Evolutionary conservation across 2,797 vertebrate genomes (phyloP).

Genomic region (Peromyscus eremicus): DNA sequence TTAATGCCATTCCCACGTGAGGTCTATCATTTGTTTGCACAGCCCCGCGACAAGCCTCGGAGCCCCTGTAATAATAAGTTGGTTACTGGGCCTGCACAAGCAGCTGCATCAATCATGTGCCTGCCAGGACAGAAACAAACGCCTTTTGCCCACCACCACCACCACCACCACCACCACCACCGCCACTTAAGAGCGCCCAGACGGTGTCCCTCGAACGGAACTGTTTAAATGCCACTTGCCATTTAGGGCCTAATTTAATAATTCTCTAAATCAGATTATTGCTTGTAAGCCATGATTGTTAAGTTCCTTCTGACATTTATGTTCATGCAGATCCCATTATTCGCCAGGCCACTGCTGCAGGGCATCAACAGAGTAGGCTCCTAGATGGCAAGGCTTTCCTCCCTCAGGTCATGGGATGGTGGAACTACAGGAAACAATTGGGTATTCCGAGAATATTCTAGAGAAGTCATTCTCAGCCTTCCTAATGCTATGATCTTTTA

Average conservation of each 20-base stretch:
- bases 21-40: slow-evolving; percentile 74
- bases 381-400: background rate
- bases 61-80: slow-evolving; percentile 77
- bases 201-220: slow-evolving; percentile 64
- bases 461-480: background rate
- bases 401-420: background rate
- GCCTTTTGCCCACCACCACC: slow-evolving; percentile 13
- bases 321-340: slow-evolving; percentile 49
- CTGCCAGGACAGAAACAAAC: slow-evolving; percentile 63
- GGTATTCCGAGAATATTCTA: background rate
- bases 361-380: background rate
- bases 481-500: background rate
- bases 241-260: slow-evolving; percentile 76
- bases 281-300: slow-evolving; percentile 70
- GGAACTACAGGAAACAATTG: background rate
- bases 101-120: slow-evolving; percentile 59
- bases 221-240: slow-evolving; percentile 45
- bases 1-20: slow-evolving; percentile 76
- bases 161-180: background rate
- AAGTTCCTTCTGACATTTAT: slow-evolving; percentile 70
- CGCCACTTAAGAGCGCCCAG: slow-evolving; percentile 57
- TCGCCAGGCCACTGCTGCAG: background rate
- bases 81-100: slow-evolving; percentile 64
- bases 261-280: slow-evolving; percentile 80
- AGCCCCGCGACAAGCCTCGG: slow-evolving; percentile 77